These are phyloP conservation scores for Macropodus opercularis DNA, from an alignment of 2,797 vertebrate genomes.

Conservation along the genomic window DNA sequence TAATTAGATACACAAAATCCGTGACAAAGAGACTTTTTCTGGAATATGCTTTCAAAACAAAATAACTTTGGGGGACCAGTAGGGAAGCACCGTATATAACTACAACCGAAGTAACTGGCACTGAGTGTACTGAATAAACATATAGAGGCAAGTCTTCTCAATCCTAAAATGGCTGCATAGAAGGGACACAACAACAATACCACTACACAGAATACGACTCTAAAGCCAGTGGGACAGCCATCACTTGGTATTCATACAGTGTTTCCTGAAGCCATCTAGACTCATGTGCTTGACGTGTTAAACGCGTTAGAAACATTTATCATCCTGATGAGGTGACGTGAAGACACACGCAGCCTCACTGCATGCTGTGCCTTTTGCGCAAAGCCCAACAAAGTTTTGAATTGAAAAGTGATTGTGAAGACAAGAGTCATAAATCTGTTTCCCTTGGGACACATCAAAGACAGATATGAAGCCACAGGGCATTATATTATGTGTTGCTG, in stretches of 20 bases:
- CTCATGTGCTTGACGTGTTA: slow-evolving; percentile 48
- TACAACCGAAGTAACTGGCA: too few relatives aligned
- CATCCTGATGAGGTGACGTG: slow-evolving; percentile 54
- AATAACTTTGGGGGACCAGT: too few relatives aligned
- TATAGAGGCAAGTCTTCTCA: too few relatives aligned
- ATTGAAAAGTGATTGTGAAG: slow-evolving; percentile 72
- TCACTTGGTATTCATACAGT: slow-evolving; percentile 52
- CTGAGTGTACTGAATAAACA: too few relatives aligned
- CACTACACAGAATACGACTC: slow-evolving; percentile 24
- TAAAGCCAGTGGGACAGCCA: slow-evolving; percentile 25
- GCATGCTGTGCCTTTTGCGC: slow-evolving; percentile 23
- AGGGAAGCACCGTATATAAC: too few relatives aligned
- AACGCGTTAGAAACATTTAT: slow-evolving; percentile 55
- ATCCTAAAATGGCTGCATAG: too few relatives aligned
- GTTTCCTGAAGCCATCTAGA: slow-evolving; percentile 47
- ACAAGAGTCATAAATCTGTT: slow-evolving; percentile 74
- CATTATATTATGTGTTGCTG: slow-evolving; percentile 47
- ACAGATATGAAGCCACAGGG: slow-evolving; percentile 56
- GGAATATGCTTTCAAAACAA: too few relatives aligned
- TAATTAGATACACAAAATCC: too few relatives aligned
- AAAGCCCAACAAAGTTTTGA: slow-evolving; percentile 57
- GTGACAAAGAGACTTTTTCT: not conserved
- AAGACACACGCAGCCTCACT: slow-evolving; percentile 39
- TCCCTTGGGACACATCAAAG: slow-evolving; percentile 55
- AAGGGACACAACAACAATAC: not conserved